Percentiles rank a stretch among this genome's conserved stretches.
These are phyloP conservation scores for Epizoanthus scotinus DNA, from an alignment of 92 coral and sea anemone genomes.

Conservation along the genomic window DNA sequence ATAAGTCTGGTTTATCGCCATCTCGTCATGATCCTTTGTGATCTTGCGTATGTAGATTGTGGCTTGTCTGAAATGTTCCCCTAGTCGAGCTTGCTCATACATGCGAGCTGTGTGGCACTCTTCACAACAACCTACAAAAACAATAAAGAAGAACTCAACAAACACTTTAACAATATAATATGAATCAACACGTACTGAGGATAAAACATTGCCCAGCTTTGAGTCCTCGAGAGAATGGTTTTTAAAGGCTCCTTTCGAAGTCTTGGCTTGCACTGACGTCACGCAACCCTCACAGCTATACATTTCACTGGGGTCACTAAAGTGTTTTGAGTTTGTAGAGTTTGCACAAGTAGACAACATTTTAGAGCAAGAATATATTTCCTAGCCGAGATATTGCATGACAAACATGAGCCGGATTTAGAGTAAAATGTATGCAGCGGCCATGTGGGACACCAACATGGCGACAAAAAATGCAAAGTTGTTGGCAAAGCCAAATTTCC, in stretches of 20 bases:
- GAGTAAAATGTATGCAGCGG: too few relatives aligned
- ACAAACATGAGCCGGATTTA: too few relatives aligned
- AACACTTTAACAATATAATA: neutral
- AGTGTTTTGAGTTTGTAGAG: too few relatives aligned
- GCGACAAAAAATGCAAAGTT: too few relatives aligned
- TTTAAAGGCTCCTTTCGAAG: neutral
- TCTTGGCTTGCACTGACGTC: too few relatives aligned
- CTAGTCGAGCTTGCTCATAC: conserved; percentile 71
- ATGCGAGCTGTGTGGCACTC: conserved; percentile 87
- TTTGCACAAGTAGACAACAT: too few relatives aligned
- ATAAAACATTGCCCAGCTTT: neutral
- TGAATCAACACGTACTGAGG: neutral
- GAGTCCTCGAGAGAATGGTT: neutral
- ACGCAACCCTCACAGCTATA: too few relatives aligned
- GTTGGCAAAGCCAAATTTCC: too few relatives aligned
- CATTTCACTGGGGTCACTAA: too few relatives aligned
- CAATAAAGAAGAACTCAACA: neutral
- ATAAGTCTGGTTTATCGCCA: conserved; percentile 66
- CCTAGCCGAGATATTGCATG: too few relatives aligned
- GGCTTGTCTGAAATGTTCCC: conserved; percentile 78
- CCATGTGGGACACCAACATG: too few relatives aligned
- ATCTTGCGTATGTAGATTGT: conserved; percentile 88
- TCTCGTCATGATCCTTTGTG: conserved; percentile 83
- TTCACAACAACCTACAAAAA: conserved; percentile 67
- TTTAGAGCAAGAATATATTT: too few relatives aligned